A percentile compares a stretch with the other conserved stretches of the same genome.
These are phyloP conservation scores for Henricia sp. DNA, from an alignment of 53 echinoderm and acorn worm genomes.

Conservation along the genomic window DNA sequence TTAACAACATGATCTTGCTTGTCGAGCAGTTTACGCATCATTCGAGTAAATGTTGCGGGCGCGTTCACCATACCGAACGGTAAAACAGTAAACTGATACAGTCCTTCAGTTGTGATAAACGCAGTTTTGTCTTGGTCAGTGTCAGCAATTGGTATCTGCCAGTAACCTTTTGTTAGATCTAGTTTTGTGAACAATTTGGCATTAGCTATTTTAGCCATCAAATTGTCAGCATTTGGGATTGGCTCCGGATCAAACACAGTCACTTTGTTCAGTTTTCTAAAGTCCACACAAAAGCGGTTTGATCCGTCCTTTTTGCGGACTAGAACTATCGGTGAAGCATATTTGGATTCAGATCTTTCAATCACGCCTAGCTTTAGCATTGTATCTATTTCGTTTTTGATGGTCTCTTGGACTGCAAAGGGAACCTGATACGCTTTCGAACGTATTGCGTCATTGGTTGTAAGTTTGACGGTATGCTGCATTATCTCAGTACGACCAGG, in stretches of 20 bases:
- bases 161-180: conserved; percentile 66
- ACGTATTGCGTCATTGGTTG: background rate
- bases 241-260: conserved; percentile 29
- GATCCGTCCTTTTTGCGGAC: conserved; percentile 50
- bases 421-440: background rate
- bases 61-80: conserved; percentile 63
- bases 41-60: conserved; percentile 26
- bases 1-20: conserved; percentile 3
- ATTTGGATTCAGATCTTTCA: conserved; percentile 34
- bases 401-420: background rate
- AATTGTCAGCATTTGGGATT: conserved; percentile 24
- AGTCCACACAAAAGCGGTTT: conserved; percentile 18
- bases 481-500: background rate
- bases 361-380: conserved; percentile 46
- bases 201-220: conserved; percentile 27
- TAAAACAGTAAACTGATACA: no score
- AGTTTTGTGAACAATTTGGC: conserved; percentile 36
- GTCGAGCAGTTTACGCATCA: conserved; percentile 30
- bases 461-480: background rate
- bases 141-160: conserved; percentile 59
- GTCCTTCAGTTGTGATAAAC: conserved; percentile 49
- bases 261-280: conserved; percentile 40
- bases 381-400: background rate
- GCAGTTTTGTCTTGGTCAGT: conserved; percentile 57
- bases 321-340: conserved; percentile 55